Evolutionary conservation across 2,113 vertebrate genomes (phyloP).

Genomic region (Sphaerodactylus townsendi): DNA sequence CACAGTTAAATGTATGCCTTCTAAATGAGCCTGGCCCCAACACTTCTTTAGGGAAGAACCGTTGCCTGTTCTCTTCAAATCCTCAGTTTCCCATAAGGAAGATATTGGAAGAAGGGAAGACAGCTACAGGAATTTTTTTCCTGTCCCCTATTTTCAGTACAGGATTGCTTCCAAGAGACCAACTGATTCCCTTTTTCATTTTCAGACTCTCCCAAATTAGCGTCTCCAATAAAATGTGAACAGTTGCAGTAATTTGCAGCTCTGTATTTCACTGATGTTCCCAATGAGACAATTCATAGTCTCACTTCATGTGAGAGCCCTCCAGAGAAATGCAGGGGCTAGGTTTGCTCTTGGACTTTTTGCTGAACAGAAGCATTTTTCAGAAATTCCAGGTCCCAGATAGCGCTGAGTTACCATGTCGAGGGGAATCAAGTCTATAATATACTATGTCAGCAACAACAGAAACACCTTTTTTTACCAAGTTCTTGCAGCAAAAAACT

Average conservation of each 20-base stretch:
- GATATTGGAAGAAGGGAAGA: not conserved
- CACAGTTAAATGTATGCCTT: not conserved
- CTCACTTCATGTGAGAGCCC: not conserved
- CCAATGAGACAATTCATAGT: not conserved
- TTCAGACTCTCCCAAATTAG: not conserved
- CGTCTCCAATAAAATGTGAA: not conserved
- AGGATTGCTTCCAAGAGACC: not conserved
- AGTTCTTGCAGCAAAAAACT: not conserved
- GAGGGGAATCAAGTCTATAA: not conserved
- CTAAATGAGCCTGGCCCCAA: not conserved
- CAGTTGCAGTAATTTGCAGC: not conserved
- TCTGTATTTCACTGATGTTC: not conserved
- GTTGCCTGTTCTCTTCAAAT: not conserved
- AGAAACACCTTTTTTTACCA: too few species aligned
- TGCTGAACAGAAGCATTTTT: not conserved
- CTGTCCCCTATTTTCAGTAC: not conserved
- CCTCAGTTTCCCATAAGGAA: not conserved
- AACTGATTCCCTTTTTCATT: not conserved
- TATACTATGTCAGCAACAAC: too few species aligned
- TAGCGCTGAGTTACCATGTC: not conserved
- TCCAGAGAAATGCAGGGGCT: not conserved
- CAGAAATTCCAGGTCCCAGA: not conserved
- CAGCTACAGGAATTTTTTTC: not conserved
- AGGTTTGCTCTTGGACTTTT: not conserved
- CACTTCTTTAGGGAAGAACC: not conserved